Percentiles rank a stretch among this genome's conserved stretches.
phyloP scores from a whole-genome alignment of 2,797 vertebrate species.

The Ambastaia sidthimunki region DNA sequence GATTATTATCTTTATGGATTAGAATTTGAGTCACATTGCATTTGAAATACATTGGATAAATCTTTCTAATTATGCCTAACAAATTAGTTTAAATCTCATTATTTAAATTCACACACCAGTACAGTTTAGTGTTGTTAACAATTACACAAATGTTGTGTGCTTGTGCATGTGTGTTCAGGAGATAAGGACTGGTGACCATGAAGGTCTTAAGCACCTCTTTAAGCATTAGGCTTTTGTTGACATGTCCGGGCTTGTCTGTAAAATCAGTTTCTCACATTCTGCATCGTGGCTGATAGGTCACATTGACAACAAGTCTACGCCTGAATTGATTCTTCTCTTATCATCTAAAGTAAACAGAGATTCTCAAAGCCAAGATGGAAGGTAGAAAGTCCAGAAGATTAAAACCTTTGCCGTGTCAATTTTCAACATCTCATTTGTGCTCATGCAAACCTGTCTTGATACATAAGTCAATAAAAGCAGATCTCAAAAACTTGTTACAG shows the following conservation, averaged over 20 bases:
- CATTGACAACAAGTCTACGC: conserved; percentile 16
- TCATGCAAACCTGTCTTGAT: not conserved
- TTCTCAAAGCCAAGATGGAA: conserved; percentile 24
- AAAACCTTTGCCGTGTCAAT: not conserved
- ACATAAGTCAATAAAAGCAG: not conserved
- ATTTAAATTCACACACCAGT: not conserved
- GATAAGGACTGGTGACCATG: conserved; percentile 31
- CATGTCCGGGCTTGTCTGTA: conserved; percentile 51
- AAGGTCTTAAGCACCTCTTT: conserved; percentile 28
- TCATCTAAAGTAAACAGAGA: conserved; percentile 36
- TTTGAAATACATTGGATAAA: not conserved
- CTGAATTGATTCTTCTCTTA: conserved; percentile 35
- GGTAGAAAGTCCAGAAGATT: conserved; percentile 13
- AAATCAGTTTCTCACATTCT: conserved; percentile 20
- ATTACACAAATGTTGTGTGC: not conserved
- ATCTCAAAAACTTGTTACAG: conserved; percentile 3
- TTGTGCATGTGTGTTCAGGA: conserved; percentile 16
- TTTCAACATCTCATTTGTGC: not conserved
- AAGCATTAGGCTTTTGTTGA: conserved; percentile 23
- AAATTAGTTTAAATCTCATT: not conserved
- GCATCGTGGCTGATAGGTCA: conserved; percentile 12
- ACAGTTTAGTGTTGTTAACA: not conserved
- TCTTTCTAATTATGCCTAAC: not conserved
- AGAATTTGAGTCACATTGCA: not conserved
- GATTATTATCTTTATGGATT: conserved; percentile 3